These are phyloP conservation scores for Bolborhynchus lineola DNA, from an alignment of 2,113 vertebrate genomes.

Conservation along the genomic window DNA sequence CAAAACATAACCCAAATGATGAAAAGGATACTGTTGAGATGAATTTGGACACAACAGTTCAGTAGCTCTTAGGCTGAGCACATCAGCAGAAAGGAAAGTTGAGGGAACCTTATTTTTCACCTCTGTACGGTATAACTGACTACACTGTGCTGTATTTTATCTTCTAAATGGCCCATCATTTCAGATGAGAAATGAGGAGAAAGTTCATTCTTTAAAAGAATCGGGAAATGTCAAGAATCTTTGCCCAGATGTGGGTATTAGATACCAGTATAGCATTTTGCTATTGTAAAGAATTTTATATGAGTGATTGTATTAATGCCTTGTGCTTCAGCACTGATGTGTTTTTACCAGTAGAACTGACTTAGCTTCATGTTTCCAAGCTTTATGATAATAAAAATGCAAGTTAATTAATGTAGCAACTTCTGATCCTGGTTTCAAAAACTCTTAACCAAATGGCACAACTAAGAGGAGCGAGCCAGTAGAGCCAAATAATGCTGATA, in stretches of 20 bases:
- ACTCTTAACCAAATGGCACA: neutral
- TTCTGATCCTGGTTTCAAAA: neutral
- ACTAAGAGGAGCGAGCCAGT: neutral
- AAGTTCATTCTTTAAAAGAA: conserved; percentile 67
- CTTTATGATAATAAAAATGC: conserved; percentile 46
- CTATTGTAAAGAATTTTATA: conserved; percentile 38
- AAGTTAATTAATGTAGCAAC: neutral
- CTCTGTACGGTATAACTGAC: neutral
- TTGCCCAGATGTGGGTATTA: conserved; percentile 61
- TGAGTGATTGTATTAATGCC: neutral
- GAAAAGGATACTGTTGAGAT: neutral
- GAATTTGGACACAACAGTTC: neutral
- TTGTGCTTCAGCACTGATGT: conserved; percentile 9
- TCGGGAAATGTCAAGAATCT: neutral
- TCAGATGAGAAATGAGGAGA: conserved; percentile 49
- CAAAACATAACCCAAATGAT: neutral
- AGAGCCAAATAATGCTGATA: neutral
- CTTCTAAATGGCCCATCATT: conserved; percentile 24
- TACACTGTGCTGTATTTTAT: neutral
- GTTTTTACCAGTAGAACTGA: neutral
- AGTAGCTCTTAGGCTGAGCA: neutral
- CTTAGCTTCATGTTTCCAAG: conserved; percentile 6
- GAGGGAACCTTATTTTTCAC: neutral
- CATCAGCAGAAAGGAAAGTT: neutral
- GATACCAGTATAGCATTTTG: conserved; percentile 63